Evolutionary conservation across 2,113 vertebrate species (phyloP), one percentile per base, ranked within the genome.

Genomic region (Engystomops pustulosus): DNA sequence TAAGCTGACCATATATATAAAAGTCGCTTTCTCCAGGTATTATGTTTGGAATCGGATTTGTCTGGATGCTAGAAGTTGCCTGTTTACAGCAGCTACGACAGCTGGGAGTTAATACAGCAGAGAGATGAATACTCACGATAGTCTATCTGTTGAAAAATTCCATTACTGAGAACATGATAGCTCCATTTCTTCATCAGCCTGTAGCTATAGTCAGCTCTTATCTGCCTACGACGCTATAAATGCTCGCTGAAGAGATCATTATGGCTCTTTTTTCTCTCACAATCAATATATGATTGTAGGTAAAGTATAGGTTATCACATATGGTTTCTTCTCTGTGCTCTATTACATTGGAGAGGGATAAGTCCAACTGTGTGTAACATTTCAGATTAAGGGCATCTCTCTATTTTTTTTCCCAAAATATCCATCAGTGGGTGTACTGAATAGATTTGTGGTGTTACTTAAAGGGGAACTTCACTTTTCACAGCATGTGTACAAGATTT

Each of bases 141-240:
- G 62, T 67, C 62, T 20, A 67, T 36, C 62, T 67, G 36, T 20
- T 67, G 62, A 15, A 36, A 36, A 67, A 67, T 67, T 34, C 32
- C 32, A 67, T 67, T 67, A 67, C 62, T 67, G 62, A 20, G 62
- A 67, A 67, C 62, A 67, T 36, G 62, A 67, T 67, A 67, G 62
- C 62, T 67, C 32, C 62, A 34, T 67, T 67, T 20, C 32, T 36
- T 67, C 17, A 67, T 67, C 62, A 36, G 30, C 62, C 62, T 36
- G 6, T 18, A 20, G 62, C 62, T 67, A 67, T 36, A 67, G 2
- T 36, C 30, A 67, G 25, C 30, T 67, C 62, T 67, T 67, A 67
- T 67, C 62, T 67, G 62, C 2, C 62, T 67, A 36, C 8, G 5
- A 34, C 8, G 30, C 14, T 20, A 36, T 34, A 67, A 67, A 67